Base-by-base conservation (phyloP, 2,888 invertebrate genomes). In the Lacanobia wlatinum region DNA sequence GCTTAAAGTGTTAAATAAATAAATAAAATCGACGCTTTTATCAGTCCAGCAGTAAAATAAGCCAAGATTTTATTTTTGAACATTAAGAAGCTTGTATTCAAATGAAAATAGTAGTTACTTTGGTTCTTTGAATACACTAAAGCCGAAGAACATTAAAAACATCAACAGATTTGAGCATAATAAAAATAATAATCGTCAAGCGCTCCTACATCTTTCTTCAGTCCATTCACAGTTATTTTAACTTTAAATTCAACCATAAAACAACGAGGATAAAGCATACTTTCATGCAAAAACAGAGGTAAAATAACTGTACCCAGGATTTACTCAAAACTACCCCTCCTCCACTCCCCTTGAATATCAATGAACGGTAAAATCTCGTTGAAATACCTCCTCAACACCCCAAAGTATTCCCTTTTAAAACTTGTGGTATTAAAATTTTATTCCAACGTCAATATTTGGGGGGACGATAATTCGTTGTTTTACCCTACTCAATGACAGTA, bases 351-450 rank as follows among this genome's bases (percentile, higher is more conserved):
- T 12, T 9, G 43, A 64, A 71, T 78, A 78, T 81, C 79, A 74
- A 67, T 71, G 79, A 71, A 78, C 48, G 53, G 55, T 53, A 28
- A 5, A 59, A 70, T 58, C 40, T 52, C 58, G 10, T 9, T 40
- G 43, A 23, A 55, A 23, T 40, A n/a, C 16, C 50, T 16, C 50
- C 38, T 38, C 34, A 56, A 76, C 77, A 46, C 65, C 50, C 38
- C 38, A 1, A 48, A 23, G 52, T 10, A n/a, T 21, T 43, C 48
- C n/a, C 23, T 70, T 70, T 56, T 52, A 52, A 68, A 74, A 82
- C 7, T 71, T 71, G 59, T 55, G 48, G 73, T 70, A 78, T 79
- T 68, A 73, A 66, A 73, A 70, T 76, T 74, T 74, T 70, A 82
- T 70, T 74, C 53, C 16, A 16, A 23, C 23, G 63, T 69, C 68